Base-by-base conservation (phyloP, 2,888 invertebrate genomes). In the Micropterix aruncella region DNA sequence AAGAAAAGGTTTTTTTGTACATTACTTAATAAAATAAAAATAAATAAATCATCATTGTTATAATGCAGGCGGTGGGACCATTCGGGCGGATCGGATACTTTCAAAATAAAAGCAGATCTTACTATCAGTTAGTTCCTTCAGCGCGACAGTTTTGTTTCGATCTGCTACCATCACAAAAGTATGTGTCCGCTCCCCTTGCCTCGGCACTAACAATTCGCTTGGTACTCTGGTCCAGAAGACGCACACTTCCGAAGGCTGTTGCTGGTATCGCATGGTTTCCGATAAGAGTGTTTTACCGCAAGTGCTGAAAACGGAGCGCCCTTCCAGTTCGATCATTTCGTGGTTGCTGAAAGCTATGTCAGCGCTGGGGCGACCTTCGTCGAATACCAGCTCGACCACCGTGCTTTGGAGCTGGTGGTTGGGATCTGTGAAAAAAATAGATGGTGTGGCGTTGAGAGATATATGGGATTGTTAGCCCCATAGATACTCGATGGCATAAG, bases 81-180 rank as follows among this genome's bases (percentile, higher is more conserved):
- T n/a, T n/a, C n/a, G n/a, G n/a, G n/a, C n/a, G n/a, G n/a, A n/a
- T n/a, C n/a, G n/a, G n/a, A n/a, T n/a, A n/a, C n/a, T n/a, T n/a
- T n/a, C n/a, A n/a, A n/a, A n/a, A n/a, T n/a, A n/a, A n/a, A n/a
- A n/a, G n/a, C n/a, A n/a, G n/a, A n/a, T 47, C 46, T 53, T 54
- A 60, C 61, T 55, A 49, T 58, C 55, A 19, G 54, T 49, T 45
- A 66, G 54, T 50, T 66, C 66, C 42, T 56, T 58, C 2, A 52
- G 51, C 1, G 75, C 77, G 1, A 73, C 59, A 2, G 62, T 65
- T 43, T 61, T 63, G 39, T 68, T 62, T 19, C 65, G 65, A 53
- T 75, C 77, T 2, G 64, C 70, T 0, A 74, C 70, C 64, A 77
- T 69, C 1, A 69, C 62, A 49, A 74, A 70, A 0, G 73, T 73